Evolutionary conservation across 2,113 vertebrate genomes (phyloP).

Genomic region (Athene cunicularia): DNA sequence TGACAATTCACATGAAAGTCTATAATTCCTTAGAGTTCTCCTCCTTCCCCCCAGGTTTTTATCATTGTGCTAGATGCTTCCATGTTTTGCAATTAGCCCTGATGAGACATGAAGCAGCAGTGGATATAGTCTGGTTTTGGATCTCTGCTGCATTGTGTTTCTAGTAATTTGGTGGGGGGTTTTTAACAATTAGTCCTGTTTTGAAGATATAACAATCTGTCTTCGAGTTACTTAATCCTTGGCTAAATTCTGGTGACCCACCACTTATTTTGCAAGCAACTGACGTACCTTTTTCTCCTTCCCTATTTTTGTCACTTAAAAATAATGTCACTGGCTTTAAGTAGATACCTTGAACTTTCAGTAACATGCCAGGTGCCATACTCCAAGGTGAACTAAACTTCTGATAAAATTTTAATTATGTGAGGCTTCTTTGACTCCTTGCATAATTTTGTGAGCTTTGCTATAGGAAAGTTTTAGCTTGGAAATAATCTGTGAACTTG

Average conservation of each 20-base stretch:
- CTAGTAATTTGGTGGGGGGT: neutral
- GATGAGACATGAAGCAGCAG: neutral
- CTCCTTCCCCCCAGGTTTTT: neutral
- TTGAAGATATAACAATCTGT: neutral
- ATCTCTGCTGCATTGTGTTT: neutral
- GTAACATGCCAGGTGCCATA: neutral
- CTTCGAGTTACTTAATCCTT: neutral
- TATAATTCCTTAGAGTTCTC: neutral
- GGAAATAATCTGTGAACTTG: neutral
- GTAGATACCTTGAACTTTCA: neutral
- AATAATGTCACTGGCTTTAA: neutral
- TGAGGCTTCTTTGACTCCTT: neutral
- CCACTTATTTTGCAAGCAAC: neutral
- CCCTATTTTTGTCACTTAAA: neutral
- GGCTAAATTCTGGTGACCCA: neutral
- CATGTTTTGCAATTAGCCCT: neutral
- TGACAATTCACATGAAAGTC: neutral
- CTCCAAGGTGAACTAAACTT: neutral
- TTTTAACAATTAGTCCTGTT: neutral
- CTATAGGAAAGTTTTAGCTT: neutral
- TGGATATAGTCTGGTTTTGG: neutral
- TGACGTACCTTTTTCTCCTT: neutral
- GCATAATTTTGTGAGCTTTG: neutral
- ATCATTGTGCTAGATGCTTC: neutral
- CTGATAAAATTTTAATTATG: neutral